Conservation (phyloP, 1,140 invertebrate species). For the Phthorimaea operculella region DNA sequence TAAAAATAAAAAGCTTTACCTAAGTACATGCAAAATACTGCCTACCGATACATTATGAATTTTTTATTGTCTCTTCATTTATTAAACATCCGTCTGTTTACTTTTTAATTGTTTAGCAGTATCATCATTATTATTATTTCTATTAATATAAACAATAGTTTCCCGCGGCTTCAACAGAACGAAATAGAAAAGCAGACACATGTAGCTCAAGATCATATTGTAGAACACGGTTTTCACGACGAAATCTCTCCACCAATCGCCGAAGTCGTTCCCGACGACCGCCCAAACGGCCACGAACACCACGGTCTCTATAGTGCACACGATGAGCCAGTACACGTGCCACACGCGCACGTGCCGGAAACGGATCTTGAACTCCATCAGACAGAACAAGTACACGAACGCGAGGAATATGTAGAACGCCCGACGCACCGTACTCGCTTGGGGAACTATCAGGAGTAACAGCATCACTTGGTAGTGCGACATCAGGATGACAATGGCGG, state of each 20-base stretch:
- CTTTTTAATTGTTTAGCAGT: not conserved
- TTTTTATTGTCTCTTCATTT: too few species aligned
- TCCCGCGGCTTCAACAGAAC: slow-evolving; percentile 68
- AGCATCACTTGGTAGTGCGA: slow-evolving; percentile 72
- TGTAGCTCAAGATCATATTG: slow-evolving; percentile 59
- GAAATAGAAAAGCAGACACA: slow-evolving; percentile 68
- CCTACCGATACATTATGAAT: too few species aligned
- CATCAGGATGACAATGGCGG: slow-evolving; percentile 68
- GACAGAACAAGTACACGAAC: slow-evolving; percentile 76
- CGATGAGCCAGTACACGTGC: slow-evolving; percentile 72
- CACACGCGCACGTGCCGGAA: slow-evolving; percentile 76
- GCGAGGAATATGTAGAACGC: slow-evolving; percentile 74
- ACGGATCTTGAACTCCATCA: slow-evolving; percentile 80
- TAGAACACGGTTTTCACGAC: slow-evolving; percentile 66
- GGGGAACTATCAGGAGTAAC: slow-evolving; percentile 70
- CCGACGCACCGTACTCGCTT: slow-evolving; percentile 64
- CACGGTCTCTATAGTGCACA: slow-evolving; percentile 74
- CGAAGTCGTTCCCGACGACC: slow-evolving; percentile 67
- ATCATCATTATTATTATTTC: slow-evolving; percentile 14
- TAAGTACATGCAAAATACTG: too few species aligned
- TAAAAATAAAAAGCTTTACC: too few species aligned
- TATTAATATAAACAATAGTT: slow-evolving; percentile 53
- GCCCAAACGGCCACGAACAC: slow-evolving; percentile 75
- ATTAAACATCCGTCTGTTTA: too few species aligned
- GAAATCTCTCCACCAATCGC: slow-evolving; percentile 71